Evolutionary conservation across 2,888 invertebrate species (phyloP).

Genomic region (Dysmachus trigonus): DNA sequence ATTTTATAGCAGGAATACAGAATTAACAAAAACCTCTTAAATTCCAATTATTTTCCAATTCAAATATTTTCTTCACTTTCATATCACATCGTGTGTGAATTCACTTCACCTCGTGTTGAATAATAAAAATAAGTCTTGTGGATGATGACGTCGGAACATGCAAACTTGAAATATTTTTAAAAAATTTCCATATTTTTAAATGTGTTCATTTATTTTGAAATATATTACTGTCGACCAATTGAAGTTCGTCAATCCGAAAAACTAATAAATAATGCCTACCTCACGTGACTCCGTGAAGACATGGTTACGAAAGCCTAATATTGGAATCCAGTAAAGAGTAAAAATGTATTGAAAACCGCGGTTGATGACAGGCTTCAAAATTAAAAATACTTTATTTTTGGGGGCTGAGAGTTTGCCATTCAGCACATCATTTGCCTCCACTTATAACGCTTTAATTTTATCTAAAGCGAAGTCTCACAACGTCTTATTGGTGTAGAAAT

Average conservation of each 20-base stretch:
- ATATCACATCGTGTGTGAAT: background rate
- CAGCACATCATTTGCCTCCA: conserved; percentile 15
- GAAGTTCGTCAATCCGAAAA: background rate
- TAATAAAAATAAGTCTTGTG: background rate
- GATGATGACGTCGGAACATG: background rate
- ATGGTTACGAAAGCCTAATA: background rate
- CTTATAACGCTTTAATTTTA: conserved; percentile 19
- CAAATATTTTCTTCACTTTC: background rate
- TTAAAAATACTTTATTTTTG: background rate
- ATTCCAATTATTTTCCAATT: background rate
- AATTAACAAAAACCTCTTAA: too few species aligned
- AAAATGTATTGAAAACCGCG: background rate
- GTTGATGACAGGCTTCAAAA: background rate
- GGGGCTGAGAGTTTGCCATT: background rate
- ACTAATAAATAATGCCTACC: background rate
- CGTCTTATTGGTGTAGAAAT: background rate
- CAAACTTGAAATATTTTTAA: background rate
- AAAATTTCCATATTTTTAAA: background rate
- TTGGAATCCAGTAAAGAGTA: background rate
- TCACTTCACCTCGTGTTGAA: background rate
- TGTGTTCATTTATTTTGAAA: background rate
- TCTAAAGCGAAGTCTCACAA: background rate
- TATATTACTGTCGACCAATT: background rate
- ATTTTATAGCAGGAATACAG: too few species aligned
- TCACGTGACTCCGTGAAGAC: background rate